Evolutionary conservation across 1,140 invertebrate genomes (phyloP), one percentile per base, ranked within the genome.

Genomic region (Leptopilina clavipes): DNA sequence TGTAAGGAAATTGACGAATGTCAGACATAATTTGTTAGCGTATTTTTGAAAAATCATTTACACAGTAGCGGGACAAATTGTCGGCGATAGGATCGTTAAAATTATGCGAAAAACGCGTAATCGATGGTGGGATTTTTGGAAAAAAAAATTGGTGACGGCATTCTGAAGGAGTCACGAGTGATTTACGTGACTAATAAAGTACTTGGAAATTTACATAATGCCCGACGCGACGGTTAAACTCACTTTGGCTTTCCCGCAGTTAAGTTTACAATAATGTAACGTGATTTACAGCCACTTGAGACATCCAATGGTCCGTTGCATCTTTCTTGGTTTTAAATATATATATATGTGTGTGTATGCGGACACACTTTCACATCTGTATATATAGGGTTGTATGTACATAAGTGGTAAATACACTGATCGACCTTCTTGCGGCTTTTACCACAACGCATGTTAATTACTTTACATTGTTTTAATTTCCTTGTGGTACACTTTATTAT

Each of bases 161-260:
- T 31, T 14, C 19, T 14, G 22, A 25, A 12, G 25, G n/a, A 65
- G 59, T 65, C 59, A 31, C 11, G 22, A 22, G 14, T 86, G 82
- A 86, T 87, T 88, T 86, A 86, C 82, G 82, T 76, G 78, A 77
- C 84, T 83, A 85, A 86, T 87, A 87, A 88, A 86, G 73, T 82
- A 76, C 25, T 59, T 70, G 54, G 78, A 83, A 80, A 86, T 87
- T 86, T 84, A 79, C 86, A 86, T 87, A 86, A 84, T 82, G 82
- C 80, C 79, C 74, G 65, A 72, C 70, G 25, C 78, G 76, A 82
- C 75, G 79, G 74, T 83, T 73, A 78, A 82, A 75, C 75, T 83
- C 71, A 73, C 70, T 75, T 70, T 72, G n/a, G 74, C 78, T 80
- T 82, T 83, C 70, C 78, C 75, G 80, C 71, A 84, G 40, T 79